A percentile compares a stretch with the other conserved stretches of the same genome.
These are phyloP conservation scores for Drosophila peninsularis DNA, from an alignment of 2,888 invertebrate species.

Conservation along the genomic window DNA sequence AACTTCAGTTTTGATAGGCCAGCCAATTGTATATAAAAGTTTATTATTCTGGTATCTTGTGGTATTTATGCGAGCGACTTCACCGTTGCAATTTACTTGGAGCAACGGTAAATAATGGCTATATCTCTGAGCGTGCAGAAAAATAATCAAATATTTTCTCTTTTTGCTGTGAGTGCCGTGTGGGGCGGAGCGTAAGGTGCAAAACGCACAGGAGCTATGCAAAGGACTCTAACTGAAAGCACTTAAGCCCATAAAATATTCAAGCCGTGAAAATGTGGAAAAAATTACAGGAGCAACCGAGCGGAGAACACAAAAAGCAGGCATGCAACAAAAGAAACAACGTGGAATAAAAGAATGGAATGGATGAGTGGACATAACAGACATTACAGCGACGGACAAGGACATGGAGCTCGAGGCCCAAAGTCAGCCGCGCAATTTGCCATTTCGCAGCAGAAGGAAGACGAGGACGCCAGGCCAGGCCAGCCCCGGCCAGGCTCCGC, in stretches of 20 bases:
- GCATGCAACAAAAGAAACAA: conserved; percentile 41
- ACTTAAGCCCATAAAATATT: conserved; percentile 80
- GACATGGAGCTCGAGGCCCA: conserved; percentile 24
- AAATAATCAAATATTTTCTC: conserved; percentile 76
- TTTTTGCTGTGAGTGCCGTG: conserved; percentile 53
- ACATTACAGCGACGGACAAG: conserved; percentile 39
- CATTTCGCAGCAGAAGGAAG: conserved; percentile 37
- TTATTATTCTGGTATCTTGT: conserved; percentile 16
- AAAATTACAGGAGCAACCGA: conserved; percentile 67
- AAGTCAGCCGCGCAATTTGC: conserved; percentile 62
- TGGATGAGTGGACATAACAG: conserved; percentile 60
- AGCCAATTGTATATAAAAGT: conserved; percentile 10
- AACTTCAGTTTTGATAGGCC: conserved; percentile 16
- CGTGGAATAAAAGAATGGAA: conserved; percentile 38
- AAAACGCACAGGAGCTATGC: conserved; percentile 57
- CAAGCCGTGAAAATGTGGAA: conserved; percentile 77
- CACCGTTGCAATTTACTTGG: conserved; percentile 37
- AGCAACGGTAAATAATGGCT: conserved; percentile 46
- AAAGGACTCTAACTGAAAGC: conserved; percentile 72
- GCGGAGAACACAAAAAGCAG: conserved; percentile 56
- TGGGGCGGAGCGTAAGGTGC: conserved; percentile 52
- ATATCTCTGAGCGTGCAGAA: conserved; percentile 25
- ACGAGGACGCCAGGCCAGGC: conserved; percentile 1
- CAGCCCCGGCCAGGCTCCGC: conserved; percentile 10
- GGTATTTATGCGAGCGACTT: conserved; percentile 20